phyloP scores from a whole-genome alignment of 2,113 vertebrate species.

The Leiothrix lutea region DNA sequence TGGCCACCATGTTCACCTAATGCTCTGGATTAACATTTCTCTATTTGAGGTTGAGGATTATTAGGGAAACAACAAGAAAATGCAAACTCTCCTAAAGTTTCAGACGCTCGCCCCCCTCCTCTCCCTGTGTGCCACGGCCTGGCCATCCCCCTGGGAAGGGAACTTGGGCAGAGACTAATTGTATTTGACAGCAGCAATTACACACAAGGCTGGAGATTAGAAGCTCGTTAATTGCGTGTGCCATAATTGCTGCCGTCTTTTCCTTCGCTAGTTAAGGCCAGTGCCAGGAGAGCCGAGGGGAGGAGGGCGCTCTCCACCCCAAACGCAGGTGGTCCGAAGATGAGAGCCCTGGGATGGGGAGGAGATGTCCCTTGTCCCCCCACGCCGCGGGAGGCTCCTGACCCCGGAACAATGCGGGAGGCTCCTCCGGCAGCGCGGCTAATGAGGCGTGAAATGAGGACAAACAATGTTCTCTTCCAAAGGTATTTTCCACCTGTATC shows the following conservation, averaged over 20 bases:
- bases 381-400: neutral
- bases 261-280: conserved; percentile 21
- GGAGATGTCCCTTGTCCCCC: neutral
- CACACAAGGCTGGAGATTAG: conserved; percentile 70
- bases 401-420: neutral
- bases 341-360: neutral
- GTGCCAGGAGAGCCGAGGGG: neutral
- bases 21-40: conserved; percentile 1
- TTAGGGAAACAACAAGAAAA: neutral
- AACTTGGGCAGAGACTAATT: conserved; percentile 65
- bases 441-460: conserved; percentile 50
- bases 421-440: neutral
- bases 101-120: neutral
- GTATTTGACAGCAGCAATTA: conserved; percentile 77
- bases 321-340: conserved; percentile 36
- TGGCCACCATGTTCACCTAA: neutral
- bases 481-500: conserved; percentile 38
- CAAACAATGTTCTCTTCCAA: conserved; percentile 15
- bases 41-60: neutral
- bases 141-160: conserved; percentile 28
- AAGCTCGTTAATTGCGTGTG: conserved; percentile 62
- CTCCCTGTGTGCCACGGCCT: neutral
- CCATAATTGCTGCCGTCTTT: conserved; percentile 62
- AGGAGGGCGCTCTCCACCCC: conserved; percentile 1
- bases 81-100: conserved; percentile 52